Base-by-base conservation (phyloP, 2,797 vertebrate genomes). In the Oryzias dopingdopingensis region DNA sequence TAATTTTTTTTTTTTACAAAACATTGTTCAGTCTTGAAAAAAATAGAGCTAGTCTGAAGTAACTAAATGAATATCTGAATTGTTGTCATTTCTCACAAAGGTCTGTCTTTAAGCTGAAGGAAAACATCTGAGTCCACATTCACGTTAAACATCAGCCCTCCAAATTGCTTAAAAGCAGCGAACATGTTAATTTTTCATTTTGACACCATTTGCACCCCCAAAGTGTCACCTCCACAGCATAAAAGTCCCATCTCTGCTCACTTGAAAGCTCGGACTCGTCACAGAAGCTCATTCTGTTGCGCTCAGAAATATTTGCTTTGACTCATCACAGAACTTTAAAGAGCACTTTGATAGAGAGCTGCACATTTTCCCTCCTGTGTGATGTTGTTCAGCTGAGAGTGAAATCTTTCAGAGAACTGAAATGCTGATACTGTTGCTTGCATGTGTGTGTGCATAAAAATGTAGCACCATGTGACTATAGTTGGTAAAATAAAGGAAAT, bases 241-340 rank as follows among this genome's bases (percentile, higher is more conserved):
- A 60, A 66, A 74, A 70, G 10, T 37, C 70, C 59, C 51, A 59
- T 68, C 61, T 50, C 56, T 41, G 23, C 79, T 70, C 62, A 72
- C 72, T 77, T 65, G 64, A 76, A 80, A 75, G 67, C 49, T 60
- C 13, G 53, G 72, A 70, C 75, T 82, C 80, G 26, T 37, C 70
- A 70, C 74, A 84, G 59, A 70, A 67, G 75, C 69, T 58, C 75
- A 43, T 74, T 68, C 69, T 70, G 48, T 6, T 76, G 75, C 64
- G 75, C 57, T 67, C 63, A 71, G 76, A 82, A 83, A 82, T 88
- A 78, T 87, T 84, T 84, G 70, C 85, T 88, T 85, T 87, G 78
- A 84, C 81, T 86, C 81, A 82, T 81, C 76, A 78, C 77, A 88
- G 73, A 82, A 84, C 78, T 81, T 81, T 85, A 86, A 87, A 85